Evolutionary conservation across 2,113 vertebrate species (phyloP), one percentile per base, ranked within the genome.

Genomic region (Alectura lathami): DNA sequence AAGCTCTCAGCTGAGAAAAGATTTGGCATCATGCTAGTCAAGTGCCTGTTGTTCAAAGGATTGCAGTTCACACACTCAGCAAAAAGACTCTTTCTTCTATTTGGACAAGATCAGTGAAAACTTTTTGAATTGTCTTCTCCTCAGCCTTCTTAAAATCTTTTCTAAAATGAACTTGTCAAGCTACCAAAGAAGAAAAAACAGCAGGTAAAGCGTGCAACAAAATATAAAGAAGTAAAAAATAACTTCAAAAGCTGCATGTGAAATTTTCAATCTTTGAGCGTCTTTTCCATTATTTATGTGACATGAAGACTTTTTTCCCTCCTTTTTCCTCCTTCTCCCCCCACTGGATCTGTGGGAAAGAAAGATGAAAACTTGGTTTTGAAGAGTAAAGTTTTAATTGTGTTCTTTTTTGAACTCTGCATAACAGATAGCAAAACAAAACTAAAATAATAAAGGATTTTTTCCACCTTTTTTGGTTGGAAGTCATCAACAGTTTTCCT

Each of bases 211-310:
- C 83, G 70, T 76, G 59, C 56, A 70, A 60, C 66, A 72, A 92
- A 95, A 86, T 84, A 91, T 15, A 42, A 86, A 75, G 96, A 78
- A 91, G 87, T 73, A 76, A 92, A 94, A 94, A 96, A 95, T 91
- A 95, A 87, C 94, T 96, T 97, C 95, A 95, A 96, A 97, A 94
- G 91, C 75, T 32, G 30, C 29, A n/a, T 83, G 77, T 93, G 87
- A 90, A 91, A 93, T 92, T 68, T 88, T 95, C 36, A 91, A 81
- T 86, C 93, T 97, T 96, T 96, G 93, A 94, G 76, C 59, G 75
- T 90, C 48, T 56, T 66, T 72, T 96, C 92, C 72, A 96, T 97
- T 97, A 97, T 97, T 96, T 94, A 97, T 97, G 76, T 92, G 87
- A 80, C 3, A 23, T 67, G 91, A 93, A 96, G n/a, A 54, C 6